Evolutionary conservation across 1,140 invertebrate species (phyloP).

Genomic region (Triops longicaudatus): DNA sequence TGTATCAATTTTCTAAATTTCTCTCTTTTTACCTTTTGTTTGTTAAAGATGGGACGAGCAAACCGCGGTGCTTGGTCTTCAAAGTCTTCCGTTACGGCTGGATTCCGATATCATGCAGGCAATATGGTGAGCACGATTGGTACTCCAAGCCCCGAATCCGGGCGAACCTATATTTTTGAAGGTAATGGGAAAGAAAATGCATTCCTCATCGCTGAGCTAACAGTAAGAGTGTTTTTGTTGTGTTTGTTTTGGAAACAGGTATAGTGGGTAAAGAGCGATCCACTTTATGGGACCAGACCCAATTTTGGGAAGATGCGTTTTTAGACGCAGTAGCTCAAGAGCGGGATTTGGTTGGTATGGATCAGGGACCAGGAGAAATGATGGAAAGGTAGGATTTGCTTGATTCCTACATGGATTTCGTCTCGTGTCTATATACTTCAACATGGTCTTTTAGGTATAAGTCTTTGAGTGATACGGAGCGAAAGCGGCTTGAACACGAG

Average conservation of each 20-base stretch:
- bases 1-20: background rate
- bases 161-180: conserved; percentile 85
- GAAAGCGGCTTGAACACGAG: conserved; percentile 93
- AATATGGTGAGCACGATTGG: conserved; percentile 71
- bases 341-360: conserved; percentile 98
- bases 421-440: background rate
- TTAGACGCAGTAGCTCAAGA: conserved; percentile 98
- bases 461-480: conserved; percentile 82
- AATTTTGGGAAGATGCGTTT: conserved; percentile 99
- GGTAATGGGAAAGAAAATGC: conserved; percentile 42
- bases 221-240: conserved; percentile 2
- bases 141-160: conserved; percentile 73
- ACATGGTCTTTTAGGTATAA: conserved; percentile 57
- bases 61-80: conserved; percentile 79
- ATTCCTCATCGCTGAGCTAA: conserved; percentile 10
- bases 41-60: conserved; percentile 51
- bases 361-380: conserved; percentile 97
- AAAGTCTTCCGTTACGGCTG: conserved; percentile 79
- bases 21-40: conserved; percentile 46
- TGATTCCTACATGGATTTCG: conserved; percentile 15
- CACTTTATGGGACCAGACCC: conserved; percentile 97
- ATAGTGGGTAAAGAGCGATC: conserved; percentile 62
- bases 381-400: conserved; percentile 70
- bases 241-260: conserved; percentile 29
- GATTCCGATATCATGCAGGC: conserved; percentile 79